Percentiles rank a stretch among this genome's conserved stretches.
Conservation (phyloP, 92 coral and sea anemone genomes). For the Galaxea fascicularis region DNA sequence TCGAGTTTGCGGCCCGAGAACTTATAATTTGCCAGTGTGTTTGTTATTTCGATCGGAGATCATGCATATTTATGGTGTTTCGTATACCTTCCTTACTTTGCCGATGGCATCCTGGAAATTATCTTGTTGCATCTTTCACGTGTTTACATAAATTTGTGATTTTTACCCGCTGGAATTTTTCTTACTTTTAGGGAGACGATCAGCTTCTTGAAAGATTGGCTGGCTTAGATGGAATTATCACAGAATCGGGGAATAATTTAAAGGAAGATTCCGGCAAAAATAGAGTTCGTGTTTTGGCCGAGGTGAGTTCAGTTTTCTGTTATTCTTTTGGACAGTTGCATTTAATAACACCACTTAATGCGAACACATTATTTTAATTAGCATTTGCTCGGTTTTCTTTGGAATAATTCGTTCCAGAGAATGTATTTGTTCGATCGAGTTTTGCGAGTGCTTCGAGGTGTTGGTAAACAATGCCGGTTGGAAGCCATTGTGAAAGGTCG, state of each 20-base stretch:
- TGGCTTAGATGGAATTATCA: conserved; percentile 94
- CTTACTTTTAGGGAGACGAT: conserved; percentile 88
- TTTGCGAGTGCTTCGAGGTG: conserved; percentile 27
- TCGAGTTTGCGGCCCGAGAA: conserved; percentile 37
- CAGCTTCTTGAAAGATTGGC: conserved; percentile 91
- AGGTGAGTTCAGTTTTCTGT: conserved; percentile 68
- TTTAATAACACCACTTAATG: conserved; percentile 27
- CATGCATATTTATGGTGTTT: conserved; percentile 48
- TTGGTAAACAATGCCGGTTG: conserved; percentile 47
- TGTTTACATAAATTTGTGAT: conserved; percentile 21
- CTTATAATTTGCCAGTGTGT: conserved; percentile 38
- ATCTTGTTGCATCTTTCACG: conserved; percentile 23
- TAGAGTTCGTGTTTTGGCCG: conserved; percentile 84
- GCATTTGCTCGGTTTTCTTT: conserved; percentile 40
- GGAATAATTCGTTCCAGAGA: conserved; percentile 32
- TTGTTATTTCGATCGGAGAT: conserved; percentile 42
- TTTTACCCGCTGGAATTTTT: conserved; percentile 30
- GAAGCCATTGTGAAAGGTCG: conserved; percentile 28
- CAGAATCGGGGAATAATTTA: conserved; percentile 75
- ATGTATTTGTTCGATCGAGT: conserved; percentile 18
- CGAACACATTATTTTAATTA: conserved; percentile 42
- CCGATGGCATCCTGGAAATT: background rate
- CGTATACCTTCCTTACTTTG: background rate
- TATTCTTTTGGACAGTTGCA: conserved; percentile 3
- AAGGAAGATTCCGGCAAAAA: conserved; percentile 85